Conservation (phyloP, 2,797 vertebrate species). For the Xiphorhynchus erythropygius region DNA sequence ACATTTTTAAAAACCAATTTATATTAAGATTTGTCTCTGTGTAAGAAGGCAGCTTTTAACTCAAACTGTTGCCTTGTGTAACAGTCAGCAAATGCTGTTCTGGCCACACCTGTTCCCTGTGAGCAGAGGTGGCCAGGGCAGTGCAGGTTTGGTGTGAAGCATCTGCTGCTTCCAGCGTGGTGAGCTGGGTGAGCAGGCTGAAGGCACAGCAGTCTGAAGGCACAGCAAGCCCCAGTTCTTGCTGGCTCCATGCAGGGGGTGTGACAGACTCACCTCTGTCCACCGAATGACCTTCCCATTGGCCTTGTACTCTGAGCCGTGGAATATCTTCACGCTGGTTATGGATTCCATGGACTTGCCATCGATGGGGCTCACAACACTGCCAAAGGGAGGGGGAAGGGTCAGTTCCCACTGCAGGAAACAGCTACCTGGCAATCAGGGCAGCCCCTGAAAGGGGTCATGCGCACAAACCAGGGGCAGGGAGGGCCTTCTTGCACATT, state of each 20-base stretch:
- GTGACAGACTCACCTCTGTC: slow-evolving; percentile 87
- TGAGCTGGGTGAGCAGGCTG: background rate
- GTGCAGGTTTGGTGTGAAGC: background rate
- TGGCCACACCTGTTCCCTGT: fast-evolving
- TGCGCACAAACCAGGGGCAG: fast-evolving
- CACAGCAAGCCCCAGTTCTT: background rate
- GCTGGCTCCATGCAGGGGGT: background rate
- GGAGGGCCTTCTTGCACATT: background rate
- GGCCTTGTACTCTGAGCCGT: slow-evolving; percentile 95
- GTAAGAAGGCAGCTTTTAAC: background rate
- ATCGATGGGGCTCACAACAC: slow-evolving; percentile 94
- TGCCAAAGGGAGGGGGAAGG: slow-evolving; percentile 54
- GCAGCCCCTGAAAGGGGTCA: background rate
- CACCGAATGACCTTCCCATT: slow-evolving; percentile 97
- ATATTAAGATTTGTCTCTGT: background rate
- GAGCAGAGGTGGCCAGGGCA: background rate
- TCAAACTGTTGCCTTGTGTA: background rate
- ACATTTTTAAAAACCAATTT: background rate
- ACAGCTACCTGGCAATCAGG: background rate
- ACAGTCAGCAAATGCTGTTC: background rate
- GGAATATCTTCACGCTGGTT: slow-evolving; percentile 96
- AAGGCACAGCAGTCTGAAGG: background rate
- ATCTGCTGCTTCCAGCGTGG: background rate
- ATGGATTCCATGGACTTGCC: slow-evolving; percentile 97
- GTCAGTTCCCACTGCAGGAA: background rate